Percentiles rank a stretch among this genome's conserved stretches.
phyloP scores from a whole-genome alignment of 2,113 vertebrate species.

The Pogona vitticeps region DNA sequence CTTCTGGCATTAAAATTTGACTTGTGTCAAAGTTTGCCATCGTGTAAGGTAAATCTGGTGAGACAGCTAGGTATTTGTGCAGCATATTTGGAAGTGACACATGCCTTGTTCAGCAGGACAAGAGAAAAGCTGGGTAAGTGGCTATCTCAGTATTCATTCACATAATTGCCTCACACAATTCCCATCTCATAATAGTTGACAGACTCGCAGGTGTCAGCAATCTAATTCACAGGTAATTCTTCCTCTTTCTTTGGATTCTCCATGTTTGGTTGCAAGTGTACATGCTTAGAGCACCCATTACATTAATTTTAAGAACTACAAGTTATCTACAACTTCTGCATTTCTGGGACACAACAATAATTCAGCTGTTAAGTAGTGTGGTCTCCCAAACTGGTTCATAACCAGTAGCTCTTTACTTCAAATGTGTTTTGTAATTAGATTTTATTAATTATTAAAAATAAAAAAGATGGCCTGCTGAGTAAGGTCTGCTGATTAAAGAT shows the following conservation, averaged over 20 bases:
- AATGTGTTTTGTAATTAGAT: no score
- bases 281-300: neutral
- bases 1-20: conserved; percentile 63
- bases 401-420: no score
- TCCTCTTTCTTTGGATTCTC: neutral
- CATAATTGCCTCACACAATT: neutral
- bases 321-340: neutral
- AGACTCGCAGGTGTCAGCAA: neutral
- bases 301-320: neutral
- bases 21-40: conserved; percentile 58
- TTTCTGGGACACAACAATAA: neutral
- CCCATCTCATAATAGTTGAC: neutral
- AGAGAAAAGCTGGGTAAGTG: neutral
- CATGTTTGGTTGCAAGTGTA: neutral
- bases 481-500: no score
- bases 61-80: neutral
- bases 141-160: neutral
- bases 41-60: conserved; percentile 32
- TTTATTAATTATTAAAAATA: no score
- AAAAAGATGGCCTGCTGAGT: no score
- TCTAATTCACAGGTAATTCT: neutral
- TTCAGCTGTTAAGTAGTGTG: no score
- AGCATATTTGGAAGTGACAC: neutral
- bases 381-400: no score
- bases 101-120: rapidly evolving